These are phyloP conservation scores for Tadarida brasiliensis DNA, from an alignment of 2,797 vertebrate genomes.

Conservation along the genomic window DNA sequence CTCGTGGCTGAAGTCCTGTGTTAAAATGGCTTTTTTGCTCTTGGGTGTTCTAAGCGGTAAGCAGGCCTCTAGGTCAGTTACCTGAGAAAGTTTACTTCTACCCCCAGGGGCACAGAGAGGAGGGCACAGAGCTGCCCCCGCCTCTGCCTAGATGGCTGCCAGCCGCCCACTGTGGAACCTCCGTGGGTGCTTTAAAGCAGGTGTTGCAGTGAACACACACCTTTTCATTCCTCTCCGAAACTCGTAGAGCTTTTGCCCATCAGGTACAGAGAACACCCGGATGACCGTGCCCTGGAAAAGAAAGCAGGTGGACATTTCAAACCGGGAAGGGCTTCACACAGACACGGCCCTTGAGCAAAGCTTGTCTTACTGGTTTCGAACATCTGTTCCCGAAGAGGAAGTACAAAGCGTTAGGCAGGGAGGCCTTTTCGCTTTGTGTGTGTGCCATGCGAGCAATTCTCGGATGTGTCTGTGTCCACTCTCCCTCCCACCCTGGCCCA, in stretches of 20 bases:
- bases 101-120: background rate
- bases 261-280: slow-evolving; percentile 95
- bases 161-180: background rate
- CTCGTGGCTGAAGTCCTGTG: background rate
- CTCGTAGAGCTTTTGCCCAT: slow-evolving; percentile 95
- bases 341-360: background rate
- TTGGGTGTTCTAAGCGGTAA: background rate
- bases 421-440: background rate
- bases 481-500: background rate
- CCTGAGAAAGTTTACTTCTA: background rate
- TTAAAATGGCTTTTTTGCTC: background rate
- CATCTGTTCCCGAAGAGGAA: background rate
- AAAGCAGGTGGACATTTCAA: slow-evolving; percentile 18
- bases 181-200: background rate
- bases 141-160: background rate
- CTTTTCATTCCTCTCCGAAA: slow-evolving; percentile 98
- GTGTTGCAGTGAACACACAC: slow-evolving; percentile 85
- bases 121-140: background rate
- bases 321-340: background rate
- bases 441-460: background rate
- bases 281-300: slow-evolving; percentile 94
- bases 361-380: background rate
- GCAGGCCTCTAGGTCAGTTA: background rate
- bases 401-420: accelerated
- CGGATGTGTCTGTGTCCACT: too few relatives aligned